Conservation (phyloP, 2,888 invertebrate genomes). For the Boloria euphrosyne region DNA sequence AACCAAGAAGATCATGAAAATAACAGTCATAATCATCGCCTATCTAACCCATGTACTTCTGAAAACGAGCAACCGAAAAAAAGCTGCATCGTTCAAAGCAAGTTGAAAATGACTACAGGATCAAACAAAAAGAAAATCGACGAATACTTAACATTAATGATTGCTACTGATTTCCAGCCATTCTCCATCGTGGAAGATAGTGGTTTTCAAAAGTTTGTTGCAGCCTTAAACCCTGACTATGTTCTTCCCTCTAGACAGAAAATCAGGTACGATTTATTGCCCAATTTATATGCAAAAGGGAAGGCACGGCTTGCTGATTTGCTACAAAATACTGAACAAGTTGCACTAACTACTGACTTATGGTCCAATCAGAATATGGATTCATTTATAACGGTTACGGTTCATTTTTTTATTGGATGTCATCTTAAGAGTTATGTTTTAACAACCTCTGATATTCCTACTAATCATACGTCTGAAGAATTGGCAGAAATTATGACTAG, state of each 20-base stretch:
- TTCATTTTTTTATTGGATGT: no score
- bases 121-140: slow-evolving; percentile 9
- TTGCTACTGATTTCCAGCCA: slow-evolving; percentile 9
- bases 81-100: neutral
- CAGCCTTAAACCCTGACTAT: neutral
- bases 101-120: neutral
- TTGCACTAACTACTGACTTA: no score
- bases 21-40: neutral
- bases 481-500: slow-evolving; percentile 3
- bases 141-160: slow-evolving; percentile 7
- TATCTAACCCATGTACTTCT: neutral
- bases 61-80: neutral
- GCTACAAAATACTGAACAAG: no score
- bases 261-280: no score
- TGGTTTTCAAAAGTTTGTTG: slow-evolving; percentile 5
- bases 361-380: no score
- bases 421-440: no score
- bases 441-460: no score
- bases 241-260: no score
- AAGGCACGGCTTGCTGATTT: no score
- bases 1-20: neutral
- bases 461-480: no score
- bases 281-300: no score
- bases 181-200: slow-evolving; percentile 12
- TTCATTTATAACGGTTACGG: no score